Base-by-base conservation (phyloP, 2,888 invertebrate genomes). In the Cheiracanthium punctorium region DNA sequence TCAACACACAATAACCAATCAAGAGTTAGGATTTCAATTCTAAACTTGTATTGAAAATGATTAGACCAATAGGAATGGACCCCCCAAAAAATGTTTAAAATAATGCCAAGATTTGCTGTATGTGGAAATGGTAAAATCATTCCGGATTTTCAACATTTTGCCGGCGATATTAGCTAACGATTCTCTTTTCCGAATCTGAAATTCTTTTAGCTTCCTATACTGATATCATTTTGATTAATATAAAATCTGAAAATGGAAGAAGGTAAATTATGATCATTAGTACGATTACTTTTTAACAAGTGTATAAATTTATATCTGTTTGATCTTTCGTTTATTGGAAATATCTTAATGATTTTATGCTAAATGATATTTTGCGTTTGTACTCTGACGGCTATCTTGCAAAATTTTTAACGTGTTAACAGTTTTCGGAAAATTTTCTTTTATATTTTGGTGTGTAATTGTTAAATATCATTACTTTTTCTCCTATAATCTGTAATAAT, bases 161-260 rank as follows among this genome's bases (percentile, higher is more conserved):
- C 73, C 73, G 73, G 73, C 30, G 32, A 52, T 48, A 14, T 48
- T 7, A 17, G 48, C 12, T 30, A 48, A 52, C 48, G 48, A 24
- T 72, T 72, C 29, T 4, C 17, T 10, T 52, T n/a, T 48, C 8
- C 24, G 73, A 48, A 48, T 43, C 73, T 48, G 48, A 28, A n/a
- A n/a, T 1, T n/a, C 20, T 70, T 32, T 12, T 17, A 37, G 41
- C 33, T 52, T n/a, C 14, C 1, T 29, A n/a, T n/a, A 73, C n/a
- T 10, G 32, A 52, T 52, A 1, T 1, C 48, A 28, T 28, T 43
- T 72, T n/a, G n/a, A n/a, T n/a, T n/a, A n/a, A n/a, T n/a, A n/a
- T n/a, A n/a, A n/a, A n/a, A n/a, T n/a, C n/a, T n/a, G 17, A 48
- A 48, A 43, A 76, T 76, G 76, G 76, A 76, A 32, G 76, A 76